Percentiles rank a stretch among this genome's conserved stretches.
Evolutionary conservation across 2,797 vertebrate species (phyloP).

Genomic region (Aratinga solstitialis): DNA sequence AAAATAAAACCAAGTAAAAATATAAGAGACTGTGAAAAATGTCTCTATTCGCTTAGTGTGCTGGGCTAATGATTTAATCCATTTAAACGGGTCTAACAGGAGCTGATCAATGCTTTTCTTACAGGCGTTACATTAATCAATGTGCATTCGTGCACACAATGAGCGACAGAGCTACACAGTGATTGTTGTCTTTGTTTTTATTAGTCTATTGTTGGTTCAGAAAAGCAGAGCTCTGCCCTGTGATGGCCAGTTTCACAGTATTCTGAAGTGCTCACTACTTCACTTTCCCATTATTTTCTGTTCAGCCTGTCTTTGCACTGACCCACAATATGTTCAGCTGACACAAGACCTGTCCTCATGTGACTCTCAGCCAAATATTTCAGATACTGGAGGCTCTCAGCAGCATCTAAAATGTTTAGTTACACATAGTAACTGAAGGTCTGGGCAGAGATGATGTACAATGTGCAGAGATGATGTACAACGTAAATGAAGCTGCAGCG

Average conservation of each 20-base stretch:
- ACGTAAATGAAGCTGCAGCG: neutral
- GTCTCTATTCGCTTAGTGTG: neutral
- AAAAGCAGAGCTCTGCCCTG: neutral
- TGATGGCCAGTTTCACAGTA: neutral
- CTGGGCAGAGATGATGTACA: neutral
- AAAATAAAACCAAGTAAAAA: neutral
- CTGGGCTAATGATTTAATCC: neutral
- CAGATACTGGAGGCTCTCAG: neutral
- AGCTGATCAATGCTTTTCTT: neutral
- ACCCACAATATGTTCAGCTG: neutral
- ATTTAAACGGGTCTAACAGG: neutral
- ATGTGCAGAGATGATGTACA: neutral
- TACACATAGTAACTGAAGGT: neutral
- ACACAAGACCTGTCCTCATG: neutral
- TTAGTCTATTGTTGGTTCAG: neutral
- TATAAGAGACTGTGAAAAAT: neutral
- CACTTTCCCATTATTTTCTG: neutral
- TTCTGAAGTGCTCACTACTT: neutral
- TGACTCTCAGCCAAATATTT: neutral
- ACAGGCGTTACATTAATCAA: neutral
- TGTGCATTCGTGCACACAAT: fast-evolving
- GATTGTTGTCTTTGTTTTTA: neutral
- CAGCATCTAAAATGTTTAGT: neutral
- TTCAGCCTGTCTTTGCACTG: neutral
- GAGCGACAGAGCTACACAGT: neutral